Evolutionary conservation across 2,113 vertebrate species (phyloP).

Genomic region (Phodopus roborovskii): DNA sequence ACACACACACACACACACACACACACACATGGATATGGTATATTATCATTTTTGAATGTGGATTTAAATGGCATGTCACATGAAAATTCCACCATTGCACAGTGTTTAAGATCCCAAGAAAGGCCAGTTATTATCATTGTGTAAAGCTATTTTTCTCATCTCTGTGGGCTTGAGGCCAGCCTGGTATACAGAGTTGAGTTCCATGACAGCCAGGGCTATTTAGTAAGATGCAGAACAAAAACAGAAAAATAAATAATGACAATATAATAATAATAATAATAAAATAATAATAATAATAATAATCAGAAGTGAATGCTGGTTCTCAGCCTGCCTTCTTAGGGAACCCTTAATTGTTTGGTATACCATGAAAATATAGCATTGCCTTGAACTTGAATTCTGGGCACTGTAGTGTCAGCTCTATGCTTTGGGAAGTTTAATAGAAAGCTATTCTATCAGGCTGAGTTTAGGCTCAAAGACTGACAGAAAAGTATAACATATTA

Average conservation of each 20-base stretch:
- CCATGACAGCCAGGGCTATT: not conserved
- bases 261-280: not conserved
- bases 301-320: not conserved
- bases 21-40: not conserved
- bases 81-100: not conserved
- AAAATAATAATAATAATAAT: not conserved
- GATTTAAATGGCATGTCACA: not conserved
- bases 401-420: not conserved
- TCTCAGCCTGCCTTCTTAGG: not conserved
- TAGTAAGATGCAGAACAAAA: not conserved
- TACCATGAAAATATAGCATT: not conserved
- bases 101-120: not conserved
- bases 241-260: too few relatives aligned
- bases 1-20: not conserved
- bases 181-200: not conserved
- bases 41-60: not conserved
- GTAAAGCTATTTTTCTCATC: not conserved
- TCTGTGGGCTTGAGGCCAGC: not conserved
- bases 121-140: not conserved
- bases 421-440: not conserved
- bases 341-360: not conserved
- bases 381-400: not conserved
- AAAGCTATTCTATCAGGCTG: not conserved
- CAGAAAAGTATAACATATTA: not conserved
- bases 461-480: slow-evolving; percentile 30